Percentiles rank a stretch among this genome's conserved stretches.
These are phyloP conservation scores for Dioctria linearis DNA, from an alignment of 2,888 invertebrate species.

Conservation along the genomic window DNA sequence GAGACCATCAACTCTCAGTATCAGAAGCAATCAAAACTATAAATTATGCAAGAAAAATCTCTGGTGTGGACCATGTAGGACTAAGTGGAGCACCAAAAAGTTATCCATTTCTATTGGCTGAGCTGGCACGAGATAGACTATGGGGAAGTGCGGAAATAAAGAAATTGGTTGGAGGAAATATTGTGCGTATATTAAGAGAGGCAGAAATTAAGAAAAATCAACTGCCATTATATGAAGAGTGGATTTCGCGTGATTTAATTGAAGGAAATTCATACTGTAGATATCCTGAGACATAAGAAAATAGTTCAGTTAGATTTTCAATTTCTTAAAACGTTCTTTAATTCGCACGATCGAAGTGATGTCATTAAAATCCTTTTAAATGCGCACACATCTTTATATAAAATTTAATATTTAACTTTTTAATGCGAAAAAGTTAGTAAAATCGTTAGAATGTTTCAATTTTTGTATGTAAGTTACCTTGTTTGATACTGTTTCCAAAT, in stretches of 20 bases:
- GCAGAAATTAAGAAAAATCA: constrained; percentile 71
- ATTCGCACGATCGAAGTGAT: too few species aligned
- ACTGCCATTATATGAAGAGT: constrained; percentile 72
- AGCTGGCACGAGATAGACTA: constrained; percentile 74
- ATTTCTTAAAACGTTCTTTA: too few species aligned
- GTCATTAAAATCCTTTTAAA: too few species aligned
- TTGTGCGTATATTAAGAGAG: constrained; percentile 74
- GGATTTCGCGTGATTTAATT: constrained; percentile 73
- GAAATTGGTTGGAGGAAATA: constrained; percentile 75
- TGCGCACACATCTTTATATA: too few species aligned
- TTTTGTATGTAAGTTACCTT: too few species aligned
- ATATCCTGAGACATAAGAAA: constrained; percentile 70
- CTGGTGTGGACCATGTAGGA: constrained; percentile 79
- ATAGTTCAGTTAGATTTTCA: too few species aligned
- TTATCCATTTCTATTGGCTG: constrained; percentile 76
- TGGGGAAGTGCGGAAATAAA: constrained; percentile 76
- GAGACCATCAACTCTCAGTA: constrained; percentile 68
- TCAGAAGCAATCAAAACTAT: constrained; percentile 74
- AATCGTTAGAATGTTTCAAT: too few species aligned
- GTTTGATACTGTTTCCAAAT: too few species aligned
- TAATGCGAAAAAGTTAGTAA: too few species aligned
- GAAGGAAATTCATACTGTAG: constrained; percentile 74
- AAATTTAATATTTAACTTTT: too few species aligned
- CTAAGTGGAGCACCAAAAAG: constrained; percentile 73
- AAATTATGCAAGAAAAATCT: constrained; percentile 77